Percentiles rank a stretch among this genome's conserved stretches.
Evolutionary conservation across 2,888 invertebrate species (phyloP).

Genomic region (Hydriomena furcata): DNA sequence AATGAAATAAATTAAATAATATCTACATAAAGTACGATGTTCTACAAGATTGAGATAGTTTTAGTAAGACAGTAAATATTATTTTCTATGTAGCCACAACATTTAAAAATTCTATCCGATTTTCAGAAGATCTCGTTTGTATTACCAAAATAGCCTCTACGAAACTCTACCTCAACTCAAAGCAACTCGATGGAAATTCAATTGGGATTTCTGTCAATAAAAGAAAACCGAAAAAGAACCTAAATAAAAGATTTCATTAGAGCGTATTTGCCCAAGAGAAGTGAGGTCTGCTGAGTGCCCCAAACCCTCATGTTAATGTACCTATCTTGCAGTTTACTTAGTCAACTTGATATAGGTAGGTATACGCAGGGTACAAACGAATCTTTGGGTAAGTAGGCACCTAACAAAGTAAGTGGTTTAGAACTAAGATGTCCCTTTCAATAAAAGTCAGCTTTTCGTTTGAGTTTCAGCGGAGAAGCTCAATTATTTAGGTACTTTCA

Average conservation of each 20-base stretch:
- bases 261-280: slow-evolving; percentile 33
- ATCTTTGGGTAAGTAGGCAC: not conserved
- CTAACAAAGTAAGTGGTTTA: too few species aligned
- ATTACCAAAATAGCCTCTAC: not conserved
- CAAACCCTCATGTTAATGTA: slow-evolving; percentile 35
- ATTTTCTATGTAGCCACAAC: too few species aligned
- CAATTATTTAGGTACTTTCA: too few species aligned
- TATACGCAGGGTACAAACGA: not conserved
- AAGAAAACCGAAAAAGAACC: slow-evolving; percentile 28
- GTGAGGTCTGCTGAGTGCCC: slow-evolving; percentile 27
- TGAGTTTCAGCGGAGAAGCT: too few species aligned
- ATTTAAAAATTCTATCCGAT: not conserved
- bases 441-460: too few species aligned
- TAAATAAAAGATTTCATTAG: slow-evolving; percentile 38
- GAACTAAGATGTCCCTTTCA: not conserved
- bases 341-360: slow-evolving; percentile 1
- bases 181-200: slow-evolving; percentile 21
- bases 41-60: too few species aligned
- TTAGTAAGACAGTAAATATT: too few species aligned
- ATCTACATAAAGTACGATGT: too few species aligned
- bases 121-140: not conserved
- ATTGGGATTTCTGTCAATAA: slow-evolving; percentile 24
- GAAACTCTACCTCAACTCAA: slow-evolving; percentile 18
- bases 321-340: slow-evolving; percentile 35
- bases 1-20: too few species aligned